Conservation (phyloP, 2,113 vertebrate species). For the Podarcis muralis region DNA sequence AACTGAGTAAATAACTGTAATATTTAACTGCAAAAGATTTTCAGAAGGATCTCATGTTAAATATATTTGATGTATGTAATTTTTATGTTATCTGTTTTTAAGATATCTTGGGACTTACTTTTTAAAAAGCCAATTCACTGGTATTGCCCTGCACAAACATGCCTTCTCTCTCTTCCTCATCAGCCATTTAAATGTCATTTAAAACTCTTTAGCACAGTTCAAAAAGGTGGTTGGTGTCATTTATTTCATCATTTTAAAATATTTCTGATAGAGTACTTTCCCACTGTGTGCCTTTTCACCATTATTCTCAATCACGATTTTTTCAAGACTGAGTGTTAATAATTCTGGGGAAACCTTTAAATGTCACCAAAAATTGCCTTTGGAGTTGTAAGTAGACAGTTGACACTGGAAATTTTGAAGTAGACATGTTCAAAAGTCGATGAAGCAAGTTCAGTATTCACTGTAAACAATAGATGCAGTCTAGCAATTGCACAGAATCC, state of each 20-base stretch:
- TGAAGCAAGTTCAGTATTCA: neutral
- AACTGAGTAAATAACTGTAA: constrained; percentile 32
- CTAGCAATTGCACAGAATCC: neutral
- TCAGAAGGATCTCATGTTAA: constrained; percentile 38
- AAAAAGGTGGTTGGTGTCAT: constrained; percentile 21
- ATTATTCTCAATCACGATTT: constrained; percentile 40
- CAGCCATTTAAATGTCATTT: constrained; percentile 31
- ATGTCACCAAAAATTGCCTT: neutral
- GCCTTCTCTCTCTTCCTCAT: constrained; percentile 25
- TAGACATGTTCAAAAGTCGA: constrained; percentile 31
- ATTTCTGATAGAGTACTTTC: constrained; percentile 37
- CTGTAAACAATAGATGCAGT: neutral
- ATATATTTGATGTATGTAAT: constrained; percentile 20
- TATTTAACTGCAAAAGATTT: constrained; percentile 26
- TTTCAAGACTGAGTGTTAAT: constrained; percentile 41
- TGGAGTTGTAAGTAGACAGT: constrained; percentile 14
- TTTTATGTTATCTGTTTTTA: constrained; percentile 49
- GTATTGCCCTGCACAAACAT: constrained; percentile 33
- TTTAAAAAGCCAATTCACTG: constrained; percentile 30
- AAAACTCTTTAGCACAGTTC: constrained; percentile 24
- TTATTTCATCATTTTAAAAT: constrained; percentile 41
- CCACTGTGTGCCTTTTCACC: constrained; percentile 66
- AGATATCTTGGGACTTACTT: neutral
- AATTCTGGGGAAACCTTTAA: constrained; percentile 38
- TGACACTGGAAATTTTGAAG: constrained; percentile 18